phyloP scores from a whole-genome alignment of 2,113 vertebrate species.

The Pholis gunnellus region DNA sequence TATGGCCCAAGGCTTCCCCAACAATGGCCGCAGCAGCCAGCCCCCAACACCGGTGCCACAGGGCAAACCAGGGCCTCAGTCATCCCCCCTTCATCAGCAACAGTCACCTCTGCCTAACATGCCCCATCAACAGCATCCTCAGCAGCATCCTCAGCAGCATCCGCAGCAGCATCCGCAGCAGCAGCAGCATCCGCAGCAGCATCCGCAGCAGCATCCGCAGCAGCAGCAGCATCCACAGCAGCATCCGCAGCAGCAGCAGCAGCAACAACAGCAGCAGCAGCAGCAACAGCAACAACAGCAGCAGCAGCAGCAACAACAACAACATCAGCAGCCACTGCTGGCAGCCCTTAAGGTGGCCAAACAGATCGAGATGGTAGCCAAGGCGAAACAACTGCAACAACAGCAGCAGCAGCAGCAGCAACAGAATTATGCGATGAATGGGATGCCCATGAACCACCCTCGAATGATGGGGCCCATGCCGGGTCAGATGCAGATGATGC shows the following conservation, averaged over 20 bases:
- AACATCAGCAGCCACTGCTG: constrained; percentile 83
- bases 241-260: constrained; percentile 59
- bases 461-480: constrained; percentile 89
- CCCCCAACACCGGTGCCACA: constrained; percentile 88
- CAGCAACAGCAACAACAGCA: constrained; percentile 82
- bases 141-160: constrained; percentile 52
- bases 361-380: constrained; percentile 93
- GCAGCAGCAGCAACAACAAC: constrained; percentile 76
- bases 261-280: constrained; percentile 65
- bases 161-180: constrained; percentile 84
- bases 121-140: constrained; percentile 73
- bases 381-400: constrained; percentile 84
- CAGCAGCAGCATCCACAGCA: constrained; percentile 68
- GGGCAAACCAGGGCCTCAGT: constrained; percentile 89
- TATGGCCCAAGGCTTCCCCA: constrained; percentile 86
- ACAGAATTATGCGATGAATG: constrained; percentile 85
- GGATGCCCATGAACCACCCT: constrained; percentile 88
- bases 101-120: constrained; percentile 88
- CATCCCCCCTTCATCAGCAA: constrained; percentile 87
- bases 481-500: constrained; percentile 89
- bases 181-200: constrained; percentile 79
- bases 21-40: constrained; percentile 89
- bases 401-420: constrained; percentile 75
- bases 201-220: constrained; percentile 84
- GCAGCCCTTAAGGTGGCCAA: constrained; percentile 91